Percentiles rank a stretch among this genome's conserved stretches.
phyloP scores from a whole-genome alignment of 1,140 invertebrate genomes.

The Bradysia coprophila region DNA sequence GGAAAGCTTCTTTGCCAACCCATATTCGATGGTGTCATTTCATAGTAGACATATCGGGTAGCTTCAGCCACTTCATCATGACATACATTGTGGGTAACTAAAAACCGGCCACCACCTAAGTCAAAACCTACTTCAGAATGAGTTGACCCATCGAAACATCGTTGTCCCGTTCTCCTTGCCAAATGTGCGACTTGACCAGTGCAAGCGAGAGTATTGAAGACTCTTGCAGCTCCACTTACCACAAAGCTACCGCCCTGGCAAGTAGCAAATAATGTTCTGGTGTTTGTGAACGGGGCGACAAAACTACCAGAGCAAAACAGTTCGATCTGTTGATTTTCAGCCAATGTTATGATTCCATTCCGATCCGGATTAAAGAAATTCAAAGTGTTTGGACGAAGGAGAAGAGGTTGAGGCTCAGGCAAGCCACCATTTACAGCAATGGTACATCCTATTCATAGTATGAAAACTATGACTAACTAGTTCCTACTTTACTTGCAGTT shows the following conservation, averaged over 20 bases:
- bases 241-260: slow-evolving; percentile 17
- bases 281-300: slow-evolving; percentile 5
- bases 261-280: slow-evolving; percentile 9
- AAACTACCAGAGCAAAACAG: slow-evolving; percentile 16
- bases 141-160: slow-evolving; percentile 18
- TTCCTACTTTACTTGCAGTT: too few relatives aligned
- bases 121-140: slow-evolving; percentile 19
- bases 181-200: slow-evolving; percentile 16
- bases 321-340: slow-evolving; percentile 8
- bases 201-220: slow-evolving; percentile 19
- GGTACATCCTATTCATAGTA: not conserved
- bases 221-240: slow-evolving; percentile 10
- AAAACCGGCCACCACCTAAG: slow-evolving; percentile 16
- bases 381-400: slow-evolving; percentile 13
- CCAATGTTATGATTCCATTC: slow-evolving; percentile 14
- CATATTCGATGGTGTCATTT: slow-evolving; percentile 14
- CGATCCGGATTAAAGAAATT: slow-evolving; percentile 14
- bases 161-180: slow-evolving; percentile 16
- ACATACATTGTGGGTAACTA: slow-evolving; percentile 24
- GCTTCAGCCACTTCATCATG: slow-evolving; percentile 20
- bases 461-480: too few relatives aligned
- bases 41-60: slow-evolving; percentile 24
- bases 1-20: slow-evolving; percentile 20
- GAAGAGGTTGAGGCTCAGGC: slow-evolving; percentile 13
- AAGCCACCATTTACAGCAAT: not conserved